Evolutionary conservation across 2,113 vertebrate species (phyloP).

Genomic region (Plectropomus leopardus): DNA sequence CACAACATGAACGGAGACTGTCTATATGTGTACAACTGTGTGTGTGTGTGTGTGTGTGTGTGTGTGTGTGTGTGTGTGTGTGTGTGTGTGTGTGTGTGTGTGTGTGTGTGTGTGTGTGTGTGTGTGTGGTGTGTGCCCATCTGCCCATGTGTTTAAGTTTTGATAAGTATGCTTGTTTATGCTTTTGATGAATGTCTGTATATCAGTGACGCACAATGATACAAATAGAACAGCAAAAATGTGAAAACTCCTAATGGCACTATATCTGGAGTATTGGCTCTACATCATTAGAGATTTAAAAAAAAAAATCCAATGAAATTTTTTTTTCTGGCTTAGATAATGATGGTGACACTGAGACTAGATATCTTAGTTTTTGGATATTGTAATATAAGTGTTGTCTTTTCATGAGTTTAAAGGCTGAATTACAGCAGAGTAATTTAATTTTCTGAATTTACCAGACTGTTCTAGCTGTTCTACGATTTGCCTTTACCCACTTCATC

Average conservation of each 20-base stretch:
- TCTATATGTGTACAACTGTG: constrained; percentile 24
- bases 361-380: too few relatives aligned
- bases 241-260: neutral
- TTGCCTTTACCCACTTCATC: too few relatives aligned
- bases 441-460: too few relatives aligned
- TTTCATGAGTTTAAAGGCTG: too few relatives aligned
- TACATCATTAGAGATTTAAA: neutral
- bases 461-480: too few relatives aligned
- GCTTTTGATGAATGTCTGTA: constrained; percentile 38
- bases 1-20: neutral
- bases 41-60: too few relatives aligned
- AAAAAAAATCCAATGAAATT: too few relatives aligned
- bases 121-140: constrained; percentile 16
- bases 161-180: constrained; percentile 46
- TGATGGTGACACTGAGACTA: too few relatives aligned
- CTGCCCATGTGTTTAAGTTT: constrained; percentile 16
- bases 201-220: neutral
- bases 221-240: neutral
- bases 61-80: constrained; percentile 47
- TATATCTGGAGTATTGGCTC: constrained; percentile 3
- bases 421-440: too few relatives aligned
- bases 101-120: constrained; percentile 36
- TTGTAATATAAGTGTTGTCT: too few relatives aligned
- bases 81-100: constrained; percentile 46
- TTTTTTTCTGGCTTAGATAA: too few relatives aligned